phyloP scores from a whole-genome alignment of 2,113 vertebrate species.

The Alligator mississippiensis region DNA sequence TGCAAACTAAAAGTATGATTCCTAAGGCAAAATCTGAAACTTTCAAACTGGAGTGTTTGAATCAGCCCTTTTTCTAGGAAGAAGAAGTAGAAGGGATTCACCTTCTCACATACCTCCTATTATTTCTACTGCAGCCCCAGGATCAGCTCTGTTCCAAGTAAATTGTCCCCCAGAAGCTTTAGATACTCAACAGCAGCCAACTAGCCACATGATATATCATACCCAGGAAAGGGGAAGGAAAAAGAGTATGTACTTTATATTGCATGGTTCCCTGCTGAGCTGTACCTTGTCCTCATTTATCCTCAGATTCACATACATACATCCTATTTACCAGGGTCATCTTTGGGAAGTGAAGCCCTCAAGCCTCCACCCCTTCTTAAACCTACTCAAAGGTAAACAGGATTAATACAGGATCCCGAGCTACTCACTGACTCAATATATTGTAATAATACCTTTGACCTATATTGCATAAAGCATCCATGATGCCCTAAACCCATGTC shows the following conservation, averaged over 20 bases:
- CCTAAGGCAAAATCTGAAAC: background rate
- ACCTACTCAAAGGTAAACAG: no score
- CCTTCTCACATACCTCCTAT: background rate
- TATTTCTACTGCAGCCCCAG: background rate
- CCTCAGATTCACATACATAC: no score
- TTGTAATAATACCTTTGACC: no score
- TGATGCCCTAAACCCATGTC: no score
- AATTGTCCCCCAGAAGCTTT: background rate
- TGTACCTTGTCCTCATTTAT: no score
- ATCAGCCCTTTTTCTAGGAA: background rate
- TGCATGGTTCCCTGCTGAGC: no score
- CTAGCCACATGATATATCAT: background rate
- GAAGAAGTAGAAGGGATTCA: background rate
- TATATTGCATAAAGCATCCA: no score
- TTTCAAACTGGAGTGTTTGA: background rate
- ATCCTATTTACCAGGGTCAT: no score
- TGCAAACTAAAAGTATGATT: background rate
- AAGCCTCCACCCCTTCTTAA: no score
- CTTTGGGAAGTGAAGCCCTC: no score
- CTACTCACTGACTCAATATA: no score
- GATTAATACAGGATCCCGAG: no score
- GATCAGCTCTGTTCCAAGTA: background rate
- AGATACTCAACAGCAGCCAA: background rate
- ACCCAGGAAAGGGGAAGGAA: rapidly evolving
- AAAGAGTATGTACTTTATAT: background rate